Conservation (phyloP, 2,797 vertebrate species). For the Apodemus agrarius region DNA sequence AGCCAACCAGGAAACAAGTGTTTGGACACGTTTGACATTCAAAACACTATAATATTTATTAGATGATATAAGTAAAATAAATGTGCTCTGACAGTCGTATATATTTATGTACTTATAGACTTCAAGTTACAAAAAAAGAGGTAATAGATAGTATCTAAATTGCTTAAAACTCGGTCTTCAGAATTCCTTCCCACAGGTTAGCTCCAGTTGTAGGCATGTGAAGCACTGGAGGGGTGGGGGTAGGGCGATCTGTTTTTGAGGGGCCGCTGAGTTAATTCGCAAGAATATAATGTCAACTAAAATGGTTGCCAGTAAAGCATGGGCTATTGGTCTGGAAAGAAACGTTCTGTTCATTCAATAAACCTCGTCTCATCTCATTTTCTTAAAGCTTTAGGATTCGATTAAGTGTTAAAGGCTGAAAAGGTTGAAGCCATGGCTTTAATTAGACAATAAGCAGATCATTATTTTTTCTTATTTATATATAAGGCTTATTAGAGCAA, state of each 20-base stretch:
- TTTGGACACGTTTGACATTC: neutral
- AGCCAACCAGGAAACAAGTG: neutral
- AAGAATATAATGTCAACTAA: constrained; percentile 20
- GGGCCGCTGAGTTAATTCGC: neutral
- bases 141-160: neutral
- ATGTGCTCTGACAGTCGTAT: neutral
- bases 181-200: neutral
- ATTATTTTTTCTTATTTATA: constrained; percentile 64
- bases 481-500: neutral
- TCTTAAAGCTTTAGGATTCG: constrained; percentile 68
- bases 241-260: neutral
- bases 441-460: constrained; percentile 62
- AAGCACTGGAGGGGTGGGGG: neutral
- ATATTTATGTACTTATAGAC: neutral
- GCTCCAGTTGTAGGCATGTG: neutral
- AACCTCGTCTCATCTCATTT: constrained; percentile 20
- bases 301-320: neutral
- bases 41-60: neutral
- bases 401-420: constrained; percentile 46
- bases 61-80: constrained; percentile 44
- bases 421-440: constrained; percentile 52
- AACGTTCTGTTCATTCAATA: constrained; percentile 62
- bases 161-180: neutral
- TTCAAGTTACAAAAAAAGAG: neutral
- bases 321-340: constrained; percentile 55